A percentile compares a stretch with the other conserved stretches of the same genome.
phyloP scores from a whole-genome alignment of 2,113 vertebrate species.

The Regulus satrapa region DNA sequence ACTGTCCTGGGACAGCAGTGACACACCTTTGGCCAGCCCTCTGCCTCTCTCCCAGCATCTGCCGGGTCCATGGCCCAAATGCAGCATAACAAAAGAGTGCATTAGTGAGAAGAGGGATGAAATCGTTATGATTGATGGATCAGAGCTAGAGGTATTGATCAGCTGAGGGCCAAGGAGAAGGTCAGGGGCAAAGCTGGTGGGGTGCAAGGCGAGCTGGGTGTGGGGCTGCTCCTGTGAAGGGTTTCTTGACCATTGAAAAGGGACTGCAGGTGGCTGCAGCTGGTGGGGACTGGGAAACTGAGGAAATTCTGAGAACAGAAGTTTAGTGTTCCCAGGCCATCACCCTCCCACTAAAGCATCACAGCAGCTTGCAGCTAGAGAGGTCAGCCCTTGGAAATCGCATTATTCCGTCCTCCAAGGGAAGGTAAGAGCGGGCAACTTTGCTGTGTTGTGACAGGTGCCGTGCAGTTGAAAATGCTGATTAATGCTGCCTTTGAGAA shows the following conservation, averaged over 20 bases:
- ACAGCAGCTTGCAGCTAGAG: background rate
- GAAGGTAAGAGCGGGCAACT: background rate
- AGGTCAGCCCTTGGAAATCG: background rate
- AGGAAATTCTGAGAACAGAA: background rate
- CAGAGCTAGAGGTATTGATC: background rate
- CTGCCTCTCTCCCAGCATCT: background rate
- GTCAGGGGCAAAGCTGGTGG: background rate
- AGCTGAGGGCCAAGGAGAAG: background rate
- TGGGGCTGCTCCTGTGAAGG: background rate
- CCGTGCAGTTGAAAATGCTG: background rate
- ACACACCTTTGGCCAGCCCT: background rate
- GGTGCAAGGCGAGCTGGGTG: background rate
- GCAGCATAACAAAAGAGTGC: background rate
- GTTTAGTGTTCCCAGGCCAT: background rate
- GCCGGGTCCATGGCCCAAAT: background rate
- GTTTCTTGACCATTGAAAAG: background rate
- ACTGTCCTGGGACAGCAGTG: background rate
- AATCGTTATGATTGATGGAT: background rate
- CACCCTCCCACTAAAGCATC: background rate
- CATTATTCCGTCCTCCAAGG: background rate
- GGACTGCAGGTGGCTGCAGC: background rate
- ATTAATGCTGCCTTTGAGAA: slow-evolving; percentile 12
- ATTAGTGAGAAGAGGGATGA: background rate
- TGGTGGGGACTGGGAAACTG: background rate
- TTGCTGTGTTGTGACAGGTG: background rate